Percentiles rank a stretch among this genome's conserved stretches.
Evolutionary conservation across 2,113 vertebrate species (phyloP).

Genomic region (Pantherophis guttatus): DNA sequence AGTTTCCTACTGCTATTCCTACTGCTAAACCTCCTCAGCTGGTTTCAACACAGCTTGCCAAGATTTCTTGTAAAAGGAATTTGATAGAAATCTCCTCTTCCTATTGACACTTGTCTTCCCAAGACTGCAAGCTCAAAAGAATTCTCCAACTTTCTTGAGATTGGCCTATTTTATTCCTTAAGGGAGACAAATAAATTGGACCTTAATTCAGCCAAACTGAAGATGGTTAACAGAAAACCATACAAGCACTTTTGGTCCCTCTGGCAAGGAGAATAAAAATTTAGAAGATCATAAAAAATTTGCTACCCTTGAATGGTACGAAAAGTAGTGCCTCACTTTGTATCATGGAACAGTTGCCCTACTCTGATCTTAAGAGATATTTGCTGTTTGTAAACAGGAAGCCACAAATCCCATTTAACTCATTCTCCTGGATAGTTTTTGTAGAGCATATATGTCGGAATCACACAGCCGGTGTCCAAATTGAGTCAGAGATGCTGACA

Average conservation of each 20-base stretch:
- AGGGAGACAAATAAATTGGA: neutral
- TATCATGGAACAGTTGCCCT: neutral
- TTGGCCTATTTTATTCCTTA: neutral
- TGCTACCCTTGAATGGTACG: neutral
- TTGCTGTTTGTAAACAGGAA: neutral
- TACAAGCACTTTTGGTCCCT: neutral
- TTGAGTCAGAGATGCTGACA: neutral
- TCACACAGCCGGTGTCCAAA: neutral
- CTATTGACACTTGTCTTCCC: neutral
- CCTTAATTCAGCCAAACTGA: neutral
- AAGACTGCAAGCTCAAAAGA: neutral
- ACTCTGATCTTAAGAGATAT: neutral
- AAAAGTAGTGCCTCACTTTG: neutral
- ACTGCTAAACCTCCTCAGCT: neutral
- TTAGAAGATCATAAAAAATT: neutral
- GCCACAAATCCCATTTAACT: neutral
- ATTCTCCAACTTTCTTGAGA: neutral
- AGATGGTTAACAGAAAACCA: neutral
- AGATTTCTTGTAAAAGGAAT: neutral
- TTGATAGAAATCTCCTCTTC: neutral
- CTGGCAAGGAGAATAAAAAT: neutral
- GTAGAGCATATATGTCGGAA: neutral
- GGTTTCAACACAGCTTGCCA: constrained; percentile 7
- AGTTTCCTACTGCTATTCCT: neutral
- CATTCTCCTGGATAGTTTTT: neutral